Evolutionary conservation across 1,140 invertebrate species (phyloP).

Genomic region (Pseudomyrmex gracilis): DNA sequence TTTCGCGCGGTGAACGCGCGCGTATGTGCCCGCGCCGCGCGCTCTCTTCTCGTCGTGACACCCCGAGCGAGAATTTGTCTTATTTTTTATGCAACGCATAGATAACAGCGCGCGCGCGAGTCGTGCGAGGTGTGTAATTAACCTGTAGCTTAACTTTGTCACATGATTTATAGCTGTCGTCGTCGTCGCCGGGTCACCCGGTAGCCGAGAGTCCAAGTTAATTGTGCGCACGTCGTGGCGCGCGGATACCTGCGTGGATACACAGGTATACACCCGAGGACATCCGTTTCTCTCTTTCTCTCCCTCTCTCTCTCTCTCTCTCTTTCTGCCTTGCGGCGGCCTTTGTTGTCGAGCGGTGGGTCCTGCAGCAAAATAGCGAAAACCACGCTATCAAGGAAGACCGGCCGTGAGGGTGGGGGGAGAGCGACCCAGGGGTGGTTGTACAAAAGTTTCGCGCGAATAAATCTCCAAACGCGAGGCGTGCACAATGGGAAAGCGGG

Average conservation of each 20-base stretch:
- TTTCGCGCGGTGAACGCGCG: background rate
- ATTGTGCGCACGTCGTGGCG: slow-evolving; percentile 53
- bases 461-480: slow-evolving; percentile 74
- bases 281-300: slow-evolving; percentile 39
- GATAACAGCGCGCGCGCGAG: slow-evolving; percentile 19
- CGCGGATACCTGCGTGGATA: slow-evolving; percentile 55
- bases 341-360: slow-evolving; percentile 67
- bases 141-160: slow-evolving; percentile 50
- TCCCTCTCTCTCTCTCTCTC: too few species aligned
- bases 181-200: slow-evolving; percentile 22
- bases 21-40: background rate
- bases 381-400: slow-evolving; percentile 69
- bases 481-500: slow-evolving; percentile 70
- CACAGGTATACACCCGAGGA: slow-evolving; percentile 45
- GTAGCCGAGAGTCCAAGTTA: slow-evolving; percentile 59
- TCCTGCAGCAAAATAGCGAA: slow-evolving; percentile 66
- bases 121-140: slow-evolving; percentile 26
- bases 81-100: background rate
- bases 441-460: slow-evolving; percentile 75
- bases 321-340: slow-evolving; percentile 53
- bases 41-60: too few species aligned
- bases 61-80: slow-evolving; percentile 9
- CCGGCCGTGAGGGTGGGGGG: slow-evolving; percentile 26
- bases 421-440: slow-evolving; percentile 9
- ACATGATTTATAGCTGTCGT: slow-evolving; percentile 42